Evolutionary conservation across 2,888 invertebrate genomes (phyloP).

Genomic region (Clusia tigrina): DNA sequence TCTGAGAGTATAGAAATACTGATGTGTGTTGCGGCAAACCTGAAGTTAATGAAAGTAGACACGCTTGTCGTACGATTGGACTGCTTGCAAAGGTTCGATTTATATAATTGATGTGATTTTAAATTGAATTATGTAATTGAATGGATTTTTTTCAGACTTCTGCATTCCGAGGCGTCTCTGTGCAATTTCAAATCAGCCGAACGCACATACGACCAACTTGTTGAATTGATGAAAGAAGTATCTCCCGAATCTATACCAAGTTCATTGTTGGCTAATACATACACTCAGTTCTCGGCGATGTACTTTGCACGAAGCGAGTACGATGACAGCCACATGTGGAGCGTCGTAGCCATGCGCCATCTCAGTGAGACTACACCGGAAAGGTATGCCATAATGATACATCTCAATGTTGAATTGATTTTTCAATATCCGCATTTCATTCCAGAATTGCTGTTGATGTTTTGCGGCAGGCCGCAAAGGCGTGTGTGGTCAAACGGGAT

Average conservation of each 20-base stretch:
- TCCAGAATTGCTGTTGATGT: slow-evolving; percentile 80
- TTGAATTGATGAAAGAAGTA: slow-evolving; percentile 67
- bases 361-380: slow-evolving; percentile 72
- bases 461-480: slow-evolving; percentile 84
- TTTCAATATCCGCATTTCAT: slow-evolving; percentile 29
- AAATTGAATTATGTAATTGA: background rate
- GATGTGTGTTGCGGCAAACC: slow-evolving; percentile 72
- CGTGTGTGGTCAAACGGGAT: slow-evolving; percentile 88
- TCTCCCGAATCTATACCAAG: slow-evolving; percentile 61
- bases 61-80: slow-evolving; percentile 75
- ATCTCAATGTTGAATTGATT: background rate
- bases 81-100: slow-evolving; percentile 80
- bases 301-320: slow-evolving; percentile 88
- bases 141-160: slow-evolving; percentile 69
- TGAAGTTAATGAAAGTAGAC: slow-evolving; percentile 68
- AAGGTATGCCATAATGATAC: slow-evolving; percentile 62
- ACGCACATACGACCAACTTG: slow-evolving; percentile 72
- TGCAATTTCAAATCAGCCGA: slow-evolving; percentile 82
- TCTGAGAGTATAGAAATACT: slow-evolving; percentile 78
- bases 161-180: slow-evolving; percentile 84
- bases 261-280: slow-evolving; percentile 73
- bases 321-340: slow-evolving; percentile 81
- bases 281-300: slow-evolving; percentile 83
- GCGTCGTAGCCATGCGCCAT: slow-evolving; percentile 76
- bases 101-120: background rate